Evolutionary conservation across 1,140 invertebrate genomes (phyloP).

Genomic region (Euwallacea similis): DNA sequence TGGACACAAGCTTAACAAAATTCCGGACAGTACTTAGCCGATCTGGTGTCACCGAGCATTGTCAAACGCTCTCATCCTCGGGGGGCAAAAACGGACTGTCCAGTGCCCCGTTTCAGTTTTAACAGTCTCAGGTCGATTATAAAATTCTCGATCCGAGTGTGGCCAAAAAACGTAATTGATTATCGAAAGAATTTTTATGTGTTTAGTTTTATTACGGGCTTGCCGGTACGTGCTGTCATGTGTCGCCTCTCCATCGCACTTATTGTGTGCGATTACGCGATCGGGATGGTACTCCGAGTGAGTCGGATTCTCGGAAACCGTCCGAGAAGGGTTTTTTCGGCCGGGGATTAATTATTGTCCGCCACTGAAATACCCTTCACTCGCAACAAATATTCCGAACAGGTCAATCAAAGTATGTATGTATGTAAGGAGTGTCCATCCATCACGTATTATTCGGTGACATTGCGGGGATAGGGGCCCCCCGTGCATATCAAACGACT

Average conservation of each 20-base stretch:
- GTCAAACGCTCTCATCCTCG: background rate
- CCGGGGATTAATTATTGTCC: background rate
- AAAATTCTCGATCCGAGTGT: constrained; percentile 22
- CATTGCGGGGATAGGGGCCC: constrained; percentile 51
- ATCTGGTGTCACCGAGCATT: constrained; percentile 8
- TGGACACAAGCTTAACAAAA: background rate
- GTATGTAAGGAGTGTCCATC: constrained; percentile 53
- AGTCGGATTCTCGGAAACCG: constrained; percentile 25
- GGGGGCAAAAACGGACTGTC: constrained; percentile 19
- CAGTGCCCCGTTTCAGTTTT: constrained; percentile 28
- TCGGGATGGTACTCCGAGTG: constrained; percentile 29
- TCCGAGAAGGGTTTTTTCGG: constrained; percentile 10
- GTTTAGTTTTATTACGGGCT: constrained; percentile 37
- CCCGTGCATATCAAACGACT: constrained; percentile 47
- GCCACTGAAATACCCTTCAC: background rate
- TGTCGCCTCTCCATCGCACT: constrained; percentile 31
- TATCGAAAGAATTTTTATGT: constrained; percentile 35
- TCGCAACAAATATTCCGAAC: constrained; percentile 36
- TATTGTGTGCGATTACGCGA: constrained; percentile 33
- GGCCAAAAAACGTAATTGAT: constrained; percentile 32
- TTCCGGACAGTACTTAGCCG: constrained; percentile 1
- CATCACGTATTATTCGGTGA: constrained; percentile 52
- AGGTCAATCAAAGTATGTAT: constrained; percentile 47
- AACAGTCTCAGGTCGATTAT: constrained; percentile 13
- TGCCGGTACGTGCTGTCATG: constrained; percentile 30